phyloP scores from a whole-genome alignment of 64 coral and sea anemone genomes.

The Stichodactyla mertensii region DNA sequence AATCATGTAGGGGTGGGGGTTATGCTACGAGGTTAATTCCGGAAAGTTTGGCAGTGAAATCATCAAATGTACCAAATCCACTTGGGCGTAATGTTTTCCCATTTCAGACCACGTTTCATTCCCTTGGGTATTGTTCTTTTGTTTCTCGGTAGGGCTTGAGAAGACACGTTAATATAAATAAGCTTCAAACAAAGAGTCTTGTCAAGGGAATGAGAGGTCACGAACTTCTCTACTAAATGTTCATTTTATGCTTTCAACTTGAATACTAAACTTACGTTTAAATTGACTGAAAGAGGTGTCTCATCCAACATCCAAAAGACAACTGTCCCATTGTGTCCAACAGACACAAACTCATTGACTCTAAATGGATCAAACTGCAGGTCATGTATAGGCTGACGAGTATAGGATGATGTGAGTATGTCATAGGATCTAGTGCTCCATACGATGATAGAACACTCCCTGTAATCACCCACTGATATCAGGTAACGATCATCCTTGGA shows the following conservation, averaged over 20 bases:
- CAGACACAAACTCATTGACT: constrained; percentile 87
- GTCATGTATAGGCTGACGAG: constrained; percentile 76
- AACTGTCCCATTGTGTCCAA: constrained; percentile 76
- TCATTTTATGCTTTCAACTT: background rate
- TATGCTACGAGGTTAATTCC: too few relatives aligned
- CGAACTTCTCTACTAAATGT: too few relatives aligned
- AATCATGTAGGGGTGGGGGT: too few relatives aligned
- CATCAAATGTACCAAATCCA: too few relatives aligned
- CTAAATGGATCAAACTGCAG: constrained; percentile 86
- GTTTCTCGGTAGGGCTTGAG: too few relatives aligned
- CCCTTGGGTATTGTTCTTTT: too few relatives aligned
- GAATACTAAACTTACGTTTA: constrained; percentile 65
- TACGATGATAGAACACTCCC: constrained; percentile 87
- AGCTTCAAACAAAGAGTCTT: too few relatives aligned
- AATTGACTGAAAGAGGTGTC: constrained; percentile 45
- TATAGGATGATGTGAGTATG: constrained; percentile 74
- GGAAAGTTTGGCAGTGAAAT: too few relatives aligned
- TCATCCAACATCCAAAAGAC: constrained; percentile 97
- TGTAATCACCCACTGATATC: constrained; percentile 94
- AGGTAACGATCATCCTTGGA: constrained; percentile 91
- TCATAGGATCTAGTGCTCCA: constrained; percentile 77
- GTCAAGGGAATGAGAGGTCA: too few relatives aligned
- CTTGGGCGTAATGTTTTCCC: too few relatives aligned
- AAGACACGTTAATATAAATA: too few relatives aligned
- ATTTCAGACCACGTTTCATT: too few relatives aligned